These are phyloP conservation scores for Ctenochaetus hawaiiensis DNA, from an alignment of 2,797 vertebrate species.

Conservation along the genomic window DNA sequence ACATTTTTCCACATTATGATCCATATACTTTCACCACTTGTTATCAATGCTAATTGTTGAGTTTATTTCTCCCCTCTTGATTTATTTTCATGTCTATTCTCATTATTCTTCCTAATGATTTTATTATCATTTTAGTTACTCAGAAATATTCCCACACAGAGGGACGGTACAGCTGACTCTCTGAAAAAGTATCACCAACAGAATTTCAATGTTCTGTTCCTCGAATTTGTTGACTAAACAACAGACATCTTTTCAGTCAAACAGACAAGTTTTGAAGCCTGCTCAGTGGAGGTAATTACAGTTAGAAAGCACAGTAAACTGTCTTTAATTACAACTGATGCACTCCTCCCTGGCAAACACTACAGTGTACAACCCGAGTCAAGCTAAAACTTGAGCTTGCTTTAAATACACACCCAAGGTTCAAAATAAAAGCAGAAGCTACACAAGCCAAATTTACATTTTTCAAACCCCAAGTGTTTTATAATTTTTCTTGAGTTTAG, in stretches of 20 bases:
- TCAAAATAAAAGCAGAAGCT: slow-evolving; percentile 19
- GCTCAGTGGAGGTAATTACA: slow-evolving; percentile 41
- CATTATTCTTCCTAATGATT: slow-evolving; percentile 2
- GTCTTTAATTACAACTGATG: slow-evolving; percentile 53
- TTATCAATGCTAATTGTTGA: not conserved
- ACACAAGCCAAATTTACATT: slow-evolving; percentile 19
- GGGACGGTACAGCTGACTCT: not conserved
- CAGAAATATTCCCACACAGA: not conserved
- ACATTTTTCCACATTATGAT: not conserved
- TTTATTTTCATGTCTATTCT: slow-evolving; percentile 3
- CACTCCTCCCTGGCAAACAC: slow-evolving; percentile 29
- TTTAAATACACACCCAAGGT: slow-evolving; percentile 39
- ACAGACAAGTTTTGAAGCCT: slow-evolving; percentile 31
- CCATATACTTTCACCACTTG: not conserved
- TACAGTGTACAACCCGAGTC: slow-evolving; percentile 7
- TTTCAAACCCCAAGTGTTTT: slow-evolving; percentile 12
- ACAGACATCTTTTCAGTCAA: slow-evolving; percentile 18
- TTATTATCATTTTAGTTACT: not conserved
- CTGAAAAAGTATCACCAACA: not conserved
- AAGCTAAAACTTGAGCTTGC: slow-evolving; percentile 15
- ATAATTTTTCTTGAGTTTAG: not conserved
- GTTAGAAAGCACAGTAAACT: slow-evolving; percentile 32
- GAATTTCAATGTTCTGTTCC: slow-evolving; percentile 18
- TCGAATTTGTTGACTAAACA: slow-evolving; percentile 44
- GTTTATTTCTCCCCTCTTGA: not conserved